Base-by-base conservation (phyloP, 2,888 invertebrate genomes). In the Hedychridium roseum region DNA sequence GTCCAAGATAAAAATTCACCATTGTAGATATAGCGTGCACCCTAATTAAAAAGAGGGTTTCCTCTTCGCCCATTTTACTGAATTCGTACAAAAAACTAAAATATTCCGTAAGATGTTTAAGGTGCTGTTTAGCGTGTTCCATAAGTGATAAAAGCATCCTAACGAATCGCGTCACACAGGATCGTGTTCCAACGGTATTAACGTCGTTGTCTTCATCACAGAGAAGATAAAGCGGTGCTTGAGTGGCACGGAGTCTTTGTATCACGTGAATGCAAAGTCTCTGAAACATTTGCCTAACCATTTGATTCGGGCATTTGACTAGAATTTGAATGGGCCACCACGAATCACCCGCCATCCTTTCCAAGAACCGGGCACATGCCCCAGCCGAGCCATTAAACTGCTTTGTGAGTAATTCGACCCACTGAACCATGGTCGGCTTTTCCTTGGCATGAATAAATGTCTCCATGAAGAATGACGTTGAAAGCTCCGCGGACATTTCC, bases 391-490 rank as follows among this genome's bases (percentile, higher is more conserved):
- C 88, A 79, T 94, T 94, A 78, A 96, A 95, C 79, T 95, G 95
- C 72, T 97, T 97, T 5, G 95, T 96, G 20, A 96, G 84, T 53
- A 96, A 79, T 77, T 97, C 96, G 49, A 96, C 95, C 96, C 96
- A 97, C 60, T 96, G 93, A 31, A 95, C 91, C 92, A 96, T 94
- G 1, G 95, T 96, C 3, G 96, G 95, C 88, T 96, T 97, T 80
- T 97, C 97, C 80, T 96, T 96, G 34, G 97, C 94, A 78, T 97
- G 97, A 72, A 97, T 96, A 70, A 96, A 92, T 0, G 96, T 96
- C 81, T 97, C 97, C 57, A 97, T 90, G 68, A 97, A 95, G 81
- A 97, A 97, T 0, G 95, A 94, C 0, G 94, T 92, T 1, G 94
- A 92, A 7, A 97, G 82, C 65, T 94, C 88, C 1, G 94, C 91